These are phyloP conservation scores for Euclidia mi DNA, from an alignment of 2,888 invertebrate species.

Conservation along the genomic window DNA sequence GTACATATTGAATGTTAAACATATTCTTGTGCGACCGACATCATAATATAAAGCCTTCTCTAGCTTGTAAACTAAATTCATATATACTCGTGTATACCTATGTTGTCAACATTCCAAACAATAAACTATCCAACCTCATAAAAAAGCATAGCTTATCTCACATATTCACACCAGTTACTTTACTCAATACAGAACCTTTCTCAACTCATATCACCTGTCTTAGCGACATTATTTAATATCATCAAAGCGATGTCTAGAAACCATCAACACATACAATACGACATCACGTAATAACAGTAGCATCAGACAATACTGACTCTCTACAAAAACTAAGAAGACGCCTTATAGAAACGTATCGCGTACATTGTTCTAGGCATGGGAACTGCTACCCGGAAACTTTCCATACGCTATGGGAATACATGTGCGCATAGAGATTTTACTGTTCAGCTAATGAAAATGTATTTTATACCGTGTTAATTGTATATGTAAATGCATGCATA, in stretches of 20 bases:
- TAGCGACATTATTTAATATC: neutral
- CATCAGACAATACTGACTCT: conserved; percentile 64
- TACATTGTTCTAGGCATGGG: conserved; percentile 69
- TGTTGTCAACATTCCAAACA: no score
- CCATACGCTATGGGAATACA: conserved; percentile 56
- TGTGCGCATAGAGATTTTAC: conserved; percentile 46
- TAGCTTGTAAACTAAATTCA: no score
- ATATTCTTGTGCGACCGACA: no score
- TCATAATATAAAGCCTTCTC: no score
- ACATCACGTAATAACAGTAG: conserved; percentile 37
- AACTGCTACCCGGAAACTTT: conserved; percentile 76
- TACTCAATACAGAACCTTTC: no score
- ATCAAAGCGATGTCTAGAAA: conserved; percentile 9
- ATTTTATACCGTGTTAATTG: neutral
- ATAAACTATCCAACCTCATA: no score
- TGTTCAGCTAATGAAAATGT: neutral
- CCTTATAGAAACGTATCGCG: conserved; percentile 61
- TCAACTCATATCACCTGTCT: neutral
- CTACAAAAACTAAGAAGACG: conserved; percentile 62
- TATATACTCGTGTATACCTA: no score
- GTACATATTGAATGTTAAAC: no score
- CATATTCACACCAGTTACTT: no score
- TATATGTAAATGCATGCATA: no score
- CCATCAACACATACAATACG: conserved; percentile 19
- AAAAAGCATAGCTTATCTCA: no score